Evolutionary conservation across 1,140 invertebrate species (phyloP), one percentile per base, ranked within the genome.

Genomic region (Piezodorus guildinii): DNA sequence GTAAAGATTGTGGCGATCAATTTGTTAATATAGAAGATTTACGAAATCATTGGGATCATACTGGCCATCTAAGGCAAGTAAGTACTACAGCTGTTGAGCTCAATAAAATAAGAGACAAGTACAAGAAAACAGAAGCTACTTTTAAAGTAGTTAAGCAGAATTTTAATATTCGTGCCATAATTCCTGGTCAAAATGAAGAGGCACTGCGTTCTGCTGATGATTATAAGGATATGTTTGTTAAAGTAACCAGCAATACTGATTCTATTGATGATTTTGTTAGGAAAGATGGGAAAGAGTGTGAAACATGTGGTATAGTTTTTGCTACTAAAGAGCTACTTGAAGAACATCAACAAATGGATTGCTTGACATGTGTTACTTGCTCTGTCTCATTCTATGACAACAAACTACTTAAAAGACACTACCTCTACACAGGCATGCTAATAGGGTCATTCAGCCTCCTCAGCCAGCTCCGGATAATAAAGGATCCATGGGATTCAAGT

Each of bases 91-190:
- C 43, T 44, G 19, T 61, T 21, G 65, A 66, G 15, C n/a, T 66
- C 19, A 66, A 66, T 19, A 66, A 59, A 62, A 66, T 66, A 2
- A 63, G 44, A 56, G 65, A 66, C 34, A 66, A 66, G 62, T 56
- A 23, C 12, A 63, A 56, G 23, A 59, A 64, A 51, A 66, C 62
- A 12, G 65, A 66, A 66, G 39, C 56, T 27, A 66, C 65, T 54
- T 66, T 66, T 60, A 66, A 66, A 60, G 65, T 66, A n/a, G 62
- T 66, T 17, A 66, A 66, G 45, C 65, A 66, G 39, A 66, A 63
- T 27, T 66, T 66, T 46, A 27, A 30, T 23, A 66, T 66, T 16
- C 16, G 45, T 30, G 65, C 65, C 4, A 60, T 58, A 45, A 43
- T 66, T 10, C 54, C 62, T 17, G 58, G 51, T 16, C 65, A 66